Base-by-base conservation (phyloP, 1,140 invertebrate genomes). In the Zophobas atratus region DNA sequence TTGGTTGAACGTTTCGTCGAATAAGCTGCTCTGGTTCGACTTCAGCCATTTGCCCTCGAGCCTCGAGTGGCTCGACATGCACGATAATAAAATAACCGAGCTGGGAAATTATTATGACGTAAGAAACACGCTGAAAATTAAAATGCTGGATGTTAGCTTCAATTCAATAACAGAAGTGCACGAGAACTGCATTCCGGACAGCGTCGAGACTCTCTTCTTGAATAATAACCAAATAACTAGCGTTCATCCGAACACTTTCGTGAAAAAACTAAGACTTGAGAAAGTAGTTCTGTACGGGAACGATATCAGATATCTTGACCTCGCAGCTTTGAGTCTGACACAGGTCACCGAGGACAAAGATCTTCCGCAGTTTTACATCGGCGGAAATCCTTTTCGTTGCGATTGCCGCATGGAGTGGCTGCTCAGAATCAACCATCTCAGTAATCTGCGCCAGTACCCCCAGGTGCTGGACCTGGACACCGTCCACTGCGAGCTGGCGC, bases 391-490 rank as follows among this genome's bases (percentile, higher is more conserved):
- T 8, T 93, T 95, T 85, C 88, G 93, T 81, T 96, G 94, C 86
- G 93, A 96, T 84, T 96, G 94, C 87, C 91, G 90, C 73, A 94
- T 96, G 94, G 94, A 95, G 87, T 96, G 94, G 94, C 87, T 97
- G 83, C 91, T 93, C 77, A 88, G 92, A 79, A 92, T 95, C 82
- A 94, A 94, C 88, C 91, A 92, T 84, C 88, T 92, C 80, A 86
- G 87, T 35, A 90, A 89, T 82, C 88, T 94, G 78, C 88, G 94
- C 79, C 93, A 95, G 85, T 94, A 96, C 88, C 95, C 95, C 35
- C 89, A 91, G 83, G 93, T 97, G 53, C 92, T 95, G 88, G 96
- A 97, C 88, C 89, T 96, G 82, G 93, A 95, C 83, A 92, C 92
- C 82, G 92, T 96, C 46, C 93, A 92, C 80, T 97, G 95, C 86